Evolutionary conservation across 2,888 invertebrate genomes (phyloP).

Genomic region (Dusona sp.): DNA sequence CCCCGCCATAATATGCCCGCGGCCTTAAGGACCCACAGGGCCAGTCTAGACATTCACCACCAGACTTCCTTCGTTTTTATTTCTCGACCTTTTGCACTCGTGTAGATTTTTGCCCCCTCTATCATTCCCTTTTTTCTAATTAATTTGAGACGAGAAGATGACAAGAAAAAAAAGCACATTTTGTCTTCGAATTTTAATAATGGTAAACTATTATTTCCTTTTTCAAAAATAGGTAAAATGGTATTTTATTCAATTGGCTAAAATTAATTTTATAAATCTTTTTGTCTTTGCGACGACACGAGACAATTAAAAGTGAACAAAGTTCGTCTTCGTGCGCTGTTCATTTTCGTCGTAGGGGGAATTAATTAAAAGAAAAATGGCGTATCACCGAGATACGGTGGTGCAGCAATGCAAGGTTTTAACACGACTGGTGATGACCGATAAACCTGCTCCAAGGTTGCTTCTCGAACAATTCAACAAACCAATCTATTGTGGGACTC

Average conservation of each 20-base stretch:
- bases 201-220: neutral
- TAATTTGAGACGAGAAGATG: neutral
- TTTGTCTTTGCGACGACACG: neutral
- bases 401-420: conserved; percentile 19
- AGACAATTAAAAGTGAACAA: neutral
- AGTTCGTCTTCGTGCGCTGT: neutral
- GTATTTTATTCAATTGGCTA: neutral
- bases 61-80: conserved; percentile 52
- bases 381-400: conserved; percentile 16
- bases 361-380: conserved; percentile 28
- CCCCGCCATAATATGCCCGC: conserved; percentile 64
- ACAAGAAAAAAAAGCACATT: neutral
- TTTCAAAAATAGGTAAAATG: neutral
- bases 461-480: conserved; percentile 63
- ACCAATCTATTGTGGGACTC: conserved; percentile 34
- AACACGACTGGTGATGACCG: conserved; percentile 56
- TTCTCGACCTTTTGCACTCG: conserved; percentile 54
- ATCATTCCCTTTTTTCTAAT: neutral
- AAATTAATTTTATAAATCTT: neutral
- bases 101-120: conserved; percentile 25
- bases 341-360: conserved; percentile 6
- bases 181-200: neutral
- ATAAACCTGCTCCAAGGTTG: conserved; percentile 62
- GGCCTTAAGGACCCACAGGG: conserved; percentile 69
- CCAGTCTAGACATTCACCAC: conserved; percentile 71